Base-by-base conservation (phyloP, 2,113 vertebrate species). In the Neolamprologus fasciatus region DNA sequence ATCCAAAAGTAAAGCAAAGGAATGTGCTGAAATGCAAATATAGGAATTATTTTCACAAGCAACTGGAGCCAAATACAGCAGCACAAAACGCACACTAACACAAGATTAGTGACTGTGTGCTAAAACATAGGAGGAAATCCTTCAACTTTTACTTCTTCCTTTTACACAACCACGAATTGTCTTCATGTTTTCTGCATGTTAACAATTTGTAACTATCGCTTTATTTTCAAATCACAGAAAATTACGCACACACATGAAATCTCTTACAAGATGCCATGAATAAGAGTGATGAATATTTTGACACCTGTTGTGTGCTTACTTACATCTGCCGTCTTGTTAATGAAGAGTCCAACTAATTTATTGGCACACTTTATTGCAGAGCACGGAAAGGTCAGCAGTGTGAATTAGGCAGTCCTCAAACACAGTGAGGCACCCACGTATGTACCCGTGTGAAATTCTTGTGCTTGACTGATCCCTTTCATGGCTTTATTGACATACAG, bases 311-410 rank as follows among this genome's bases (percentile, higher is more conserved):
- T 80, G n/a, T 9, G 40, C 28, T 87, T 63, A 80, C 4, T 89
- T 21, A 66, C 82, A 40, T 40, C 55, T 80, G 71, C 3, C 33
- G 57, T 23, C 40, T 55, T 55, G 45, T 83, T 68, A 11, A 11
- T 10, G 33, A 17, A 6, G 5, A 9, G 21, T 78, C 45, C 12
- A 83, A n/a, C 71, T 85, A 35, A 68, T 85, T 85, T 83, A 71
- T 90, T 17, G 4, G 57, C 16, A 51, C 28, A 55, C 16, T 83
- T 84, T 82, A 86, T 91, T 90, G 87, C 35, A 81, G 66, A 80
- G 47, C 21, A 82, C 61, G 45, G 90, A 93, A 93, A 91, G 87
- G 90, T 90, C 93, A 94, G 90, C 85, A 93, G 31, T 63, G 40
- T 37, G 10, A 90, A 82, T 83, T 53, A 55, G 81, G 53, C 21